These are phyloP conservation scores for Ianthella basta DNA, from an alignment of 37 sponge, comb jelly and placozoan genomes.

Conservation along the genomic window DNA sequence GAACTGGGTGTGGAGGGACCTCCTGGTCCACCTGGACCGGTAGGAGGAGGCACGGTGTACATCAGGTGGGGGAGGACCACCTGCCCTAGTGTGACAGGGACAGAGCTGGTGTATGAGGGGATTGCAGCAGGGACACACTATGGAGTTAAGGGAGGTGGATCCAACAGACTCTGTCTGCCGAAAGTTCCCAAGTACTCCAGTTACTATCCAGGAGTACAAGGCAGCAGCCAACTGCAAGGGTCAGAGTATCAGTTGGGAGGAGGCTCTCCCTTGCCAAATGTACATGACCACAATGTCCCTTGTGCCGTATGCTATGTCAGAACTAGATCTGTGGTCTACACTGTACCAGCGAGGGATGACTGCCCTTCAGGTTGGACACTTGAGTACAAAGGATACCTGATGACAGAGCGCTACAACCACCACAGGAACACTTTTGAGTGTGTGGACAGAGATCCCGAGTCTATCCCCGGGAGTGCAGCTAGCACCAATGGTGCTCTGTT, in stretches of 20 bases:
- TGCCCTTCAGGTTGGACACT: slow-evolving; percentile 52
- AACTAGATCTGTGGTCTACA: slow-evolving; percentile 24
- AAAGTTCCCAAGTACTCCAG: slow-evolving; percentile 9
- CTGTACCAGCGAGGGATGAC: slow-evolving; percentile 49
- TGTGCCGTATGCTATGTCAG: slow-evolving; percentile 42
- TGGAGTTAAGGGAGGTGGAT: slow-evolving; percentile 46
- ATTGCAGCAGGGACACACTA: slow-evolving; percentile 8
- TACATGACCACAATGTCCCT: slow-evolving; percentile 25
- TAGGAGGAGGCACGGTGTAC: slow-evolving; percentile 42
- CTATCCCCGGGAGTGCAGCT: slow-evolving; percentile 36
- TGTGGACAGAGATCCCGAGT: slow-evolving; percentile 53
- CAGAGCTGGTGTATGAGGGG: slow-evolving; percentile 37
- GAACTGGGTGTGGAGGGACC: slow-evolving; percentile 26
- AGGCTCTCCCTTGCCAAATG: slow-evolving; percentile 1
- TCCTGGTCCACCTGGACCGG: slow-evolving; percentile 38
- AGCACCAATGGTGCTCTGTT: slow-evolving; percentile 43
- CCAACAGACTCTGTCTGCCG: slow-evolving; percentile 64
- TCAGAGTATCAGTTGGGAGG: neutral
- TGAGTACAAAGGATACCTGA: slow-evolving; percentile 67
- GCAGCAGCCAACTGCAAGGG: slow-evolving; percentile 15
- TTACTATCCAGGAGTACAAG: slow-evolving; percentile 27
- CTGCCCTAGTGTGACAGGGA: slow-evolving; percentile 42
- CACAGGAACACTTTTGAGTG: slow-evolving; percentile 47
- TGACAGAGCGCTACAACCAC: slow-evolving; percentile 24
- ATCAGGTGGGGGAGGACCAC: slow-evolving; percentile 55